phyloP scores from a whole-genome alignment of 2,888 invertebrate species.

The Operophtera brumata region DNA sequence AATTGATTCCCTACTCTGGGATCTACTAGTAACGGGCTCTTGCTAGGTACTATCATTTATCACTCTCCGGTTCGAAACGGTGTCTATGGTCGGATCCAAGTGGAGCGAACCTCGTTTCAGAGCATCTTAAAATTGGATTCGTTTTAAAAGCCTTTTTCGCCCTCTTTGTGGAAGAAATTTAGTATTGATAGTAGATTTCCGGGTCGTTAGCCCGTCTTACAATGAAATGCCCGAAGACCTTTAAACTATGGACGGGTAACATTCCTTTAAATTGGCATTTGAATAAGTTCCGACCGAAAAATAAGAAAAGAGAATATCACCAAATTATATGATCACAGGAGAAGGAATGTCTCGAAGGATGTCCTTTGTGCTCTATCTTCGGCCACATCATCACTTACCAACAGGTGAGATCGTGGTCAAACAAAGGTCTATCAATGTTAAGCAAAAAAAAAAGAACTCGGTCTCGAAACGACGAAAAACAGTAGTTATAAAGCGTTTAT shows the following conservation, averaged over 20 bases:
- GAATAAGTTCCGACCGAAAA: neutral
- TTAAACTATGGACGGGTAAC: neutral
- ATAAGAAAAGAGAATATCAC: no score
- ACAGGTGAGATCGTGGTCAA: no score
- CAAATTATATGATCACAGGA: no score
- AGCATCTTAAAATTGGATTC: slow-evolving; percentile 62
- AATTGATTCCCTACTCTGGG: no score
- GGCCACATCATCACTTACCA: no score
- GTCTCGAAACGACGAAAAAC: no score
- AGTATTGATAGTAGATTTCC: slow-evolving; percentile 57
- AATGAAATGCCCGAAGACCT: slow-evolving; percentile 3
- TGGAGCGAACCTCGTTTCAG: slow-evolving; percentile 42
- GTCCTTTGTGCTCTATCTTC: no score
- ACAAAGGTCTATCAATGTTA: no score
- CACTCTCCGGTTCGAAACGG: slow-evolving; percentile 4
- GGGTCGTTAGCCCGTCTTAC: slow-evolving; percentile 42
- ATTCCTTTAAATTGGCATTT: neutral
- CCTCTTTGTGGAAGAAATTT: slow-evolving; percentile 53
- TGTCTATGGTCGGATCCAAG: slow-evolving; percentile 34
- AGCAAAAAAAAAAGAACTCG: no score
- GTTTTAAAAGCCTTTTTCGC: slow-evolving; percentile 46
- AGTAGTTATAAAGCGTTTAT: no score
- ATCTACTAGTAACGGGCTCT: no score
- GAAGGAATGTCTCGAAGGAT: no score
- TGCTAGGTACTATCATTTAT: neutral